Base-by-base conservation (phyloP, 1,140 invertebrate genomes). In the Piezodorus guildinii region DNA sequence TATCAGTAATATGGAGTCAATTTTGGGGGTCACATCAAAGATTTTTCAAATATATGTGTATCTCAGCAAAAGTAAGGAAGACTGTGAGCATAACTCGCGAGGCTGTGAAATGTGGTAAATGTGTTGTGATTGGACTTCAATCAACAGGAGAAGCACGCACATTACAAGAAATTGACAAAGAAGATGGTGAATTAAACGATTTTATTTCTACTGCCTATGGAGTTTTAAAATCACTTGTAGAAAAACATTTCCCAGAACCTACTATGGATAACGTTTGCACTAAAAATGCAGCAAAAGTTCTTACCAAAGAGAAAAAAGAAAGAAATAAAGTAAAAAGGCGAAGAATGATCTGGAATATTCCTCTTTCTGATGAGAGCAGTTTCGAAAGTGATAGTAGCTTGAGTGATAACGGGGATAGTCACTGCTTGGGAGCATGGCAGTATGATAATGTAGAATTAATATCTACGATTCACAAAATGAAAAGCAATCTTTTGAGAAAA, bases 21-120 rank as follows among this genome's bases (percentile, higher is more conserved):
- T 99, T 99, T 77, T 99, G 97, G 97, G 95, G 94, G 0, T 87
- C 96, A 17, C 97, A 99, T 82, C 96, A 99, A 74, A 79, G 97
- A 25, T 99, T 99, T 78, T 99, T 99, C 78, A 99, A 99, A 74
- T 99, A 99, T 75, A 78, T 99, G 0, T 99, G 97, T 74, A 98
- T 99, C 69, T 95, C 95, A 0, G 87, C 94, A 14, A 99, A 99
- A 76, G 86, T 98, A 23, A 86, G 87, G 68, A 85, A 90, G 73
- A 88, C 88, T 0, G 88, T 93, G 1, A 19, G 17, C 12, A 52
- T 66, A 60, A 67, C 44, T 21, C 74, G 90, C 25, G 90, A 98
- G 73, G 92, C 95, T 25, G 86, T 98, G 2, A 94, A 94, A 74
- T 88, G 89, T 77, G 94, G 94, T 58, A 98, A 96, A 78, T 98